Evolutionary conservation across 2,113 vertebrate species (phyloP), one percentile per base, ranked within the genome.

Genomic region (Nipponia nippon): DNA sequence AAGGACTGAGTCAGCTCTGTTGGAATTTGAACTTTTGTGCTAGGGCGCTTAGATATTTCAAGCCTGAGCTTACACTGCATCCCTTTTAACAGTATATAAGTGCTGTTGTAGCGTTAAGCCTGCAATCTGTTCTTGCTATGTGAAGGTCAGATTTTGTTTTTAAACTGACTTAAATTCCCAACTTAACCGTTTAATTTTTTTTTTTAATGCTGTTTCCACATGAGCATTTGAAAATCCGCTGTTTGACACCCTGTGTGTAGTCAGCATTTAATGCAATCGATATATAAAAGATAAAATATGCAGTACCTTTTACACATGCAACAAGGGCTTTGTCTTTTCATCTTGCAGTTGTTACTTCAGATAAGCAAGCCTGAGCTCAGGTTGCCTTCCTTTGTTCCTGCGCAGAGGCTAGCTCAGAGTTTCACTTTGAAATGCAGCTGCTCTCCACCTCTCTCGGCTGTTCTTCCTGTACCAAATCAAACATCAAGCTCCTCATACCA

Each of bases 21-120:
- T 95, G 97, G 97, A 96, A 97, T 97, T 94, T 95, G 95, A 96
- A 97, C 96, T 96, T 96, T 95, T 88, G 95, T 97, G 94, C 94
- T 93, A 50, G 89, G 93, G 89, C 23, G 3, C 91, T 71, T 32
- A 22, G 11, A 55, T 87, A 56, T 34, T 97, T 91, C 87, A 42
- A 79, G 87, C 26, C 72, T 69, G 89, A 95, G 89, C 61, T 93
- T 89, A 58, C 50, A 7, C 70, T 9, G 15, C 56, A 30, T 87
- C 95, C 34, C 56, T 77, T 70, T 20, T 42, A 65, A 49, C 58
- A 38, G 46, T 13, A 3, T 10, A 3, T 2, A 27, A 30, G 30
- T 58, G 81, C 65, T 70, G 5, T 11, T 32, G 47, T 21, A 56
- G 49, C 20, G 16, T 2, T 40, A 16, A 69, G 16, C 44, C 56